Conservation (phyloP, 2,888 invertebrate genomes). For the Lasioglossum vierecki region DNA sequence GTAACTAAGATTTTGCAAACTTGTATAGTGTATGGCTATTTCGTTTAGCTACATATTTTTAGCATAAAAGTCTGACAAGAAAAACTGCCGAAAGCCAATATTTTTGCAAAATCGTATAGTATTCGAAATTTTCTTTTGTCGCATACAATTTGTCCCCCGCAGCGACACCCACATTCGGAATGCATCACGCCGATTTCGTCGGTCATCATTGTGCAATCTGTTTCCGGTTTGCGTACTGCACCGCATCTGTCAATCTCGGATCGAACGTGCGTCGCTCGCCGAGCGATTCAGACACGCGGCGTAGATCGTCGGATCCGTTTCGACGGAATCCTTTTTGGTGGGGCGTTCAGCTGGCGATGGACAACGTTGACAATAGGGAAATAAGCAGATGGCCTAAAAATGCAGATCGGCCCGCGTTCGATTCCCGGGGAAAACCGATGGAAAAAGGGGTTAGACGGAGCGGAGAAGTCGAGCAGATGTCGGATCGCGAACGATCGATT, state of each 20-base stretch:
- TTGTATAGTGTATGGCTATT: no score
- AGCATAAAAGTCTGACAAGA: background rate
- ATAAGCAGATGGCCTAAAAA: constrained; percentile 57
- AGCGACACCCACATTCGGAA: constrained; percentile 5
- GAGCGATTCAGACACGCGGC: background rate
- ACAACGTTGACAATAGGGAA: constrained; percentile 39
- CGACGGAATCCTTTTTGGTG: constrained; percentile 42
- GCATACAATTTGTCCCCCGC: background rate
- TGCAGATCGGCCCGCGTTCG: constrained; percentile 41
- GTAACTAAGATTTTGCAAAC: no score
- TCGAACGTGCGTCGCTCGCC: background rate
- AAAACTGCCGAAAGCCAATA: background rate
- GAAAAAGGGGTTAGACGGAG: constrained; percentile 51
- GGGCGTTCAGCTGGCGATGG: constrained; percentile 38
- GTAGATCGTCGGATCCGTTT: constrained; percentile 27
- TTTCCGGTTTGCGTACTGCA: constrained; percentile 28
- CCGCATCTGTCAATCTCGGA: constrained; percentile 47
- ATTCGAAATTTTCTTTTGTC: background rate
- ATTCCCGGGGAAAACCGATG: constrained; percentile 43
- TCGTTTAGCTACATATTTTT: no score
- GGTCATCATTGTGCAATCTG: constrained; percentile 46
- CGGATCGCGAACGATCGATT: constrained; percentile 62
- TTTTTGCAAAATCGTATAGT: background rate
- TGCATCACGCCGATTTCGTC: constrained; percentile 12
- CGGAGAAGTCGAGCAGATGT: constrained; percentile 64